phyloP scores from a whole-genome alignment of 2,113 vertebrate species.

The Siniperca chuatsi region DNA sequence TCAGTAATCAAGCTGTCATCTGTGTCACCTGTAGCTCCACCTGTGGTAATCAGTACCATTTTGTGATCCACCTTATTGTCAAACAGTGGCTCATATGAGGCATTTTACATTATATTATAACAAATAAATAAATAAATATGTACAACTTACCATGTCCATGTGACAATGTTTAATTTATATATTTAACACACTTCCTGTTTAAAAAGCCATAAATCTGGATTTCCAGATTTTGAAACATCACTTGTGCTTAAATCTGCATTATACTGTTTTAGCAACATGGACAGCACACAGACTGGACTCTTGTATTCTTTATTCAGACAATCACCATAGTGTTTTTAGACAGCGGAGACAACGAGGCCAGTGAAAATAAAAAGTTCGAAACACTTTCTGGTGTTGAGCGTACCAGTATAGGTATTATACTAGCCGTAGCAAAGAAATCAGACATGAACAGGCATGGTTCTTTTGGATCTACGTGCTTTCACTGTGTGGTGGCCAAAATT shows the following conservation, averaged over 20 bases:
- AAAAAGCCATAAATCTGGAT: background rate
- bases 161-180: background rate
- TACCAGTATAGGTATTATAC: no score
- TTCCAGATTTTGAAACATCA: background rate
- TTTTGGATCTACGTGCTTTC: no score
- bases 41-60: background rate
- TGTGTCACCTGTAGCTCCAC: slow-evolving; percentile 16
- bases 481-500: no score
- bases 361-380: background rate
- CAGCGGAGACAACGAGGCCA: background rate
- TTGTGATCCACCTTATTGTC: background rate
- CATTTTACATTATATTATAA: no score
- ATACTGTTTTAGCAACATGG: background rate
- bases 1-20: slow-evolving; percentile 7
- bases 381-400: no score
- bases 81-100: background rate
- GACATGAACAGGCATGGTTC: no score
- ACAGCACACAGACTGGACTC: no score
- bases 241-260: background rate
- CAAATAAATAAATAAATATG: background rate
- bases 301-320: background rate
- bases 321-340: background rate
- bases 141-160: background rate
- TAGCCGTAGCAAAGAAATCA: no score
- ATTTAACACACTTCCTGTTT: background rate